Base-by-base conservation (phyloP, 2,113 vertebrate species). In the Zapus hudsonius region DNA sequence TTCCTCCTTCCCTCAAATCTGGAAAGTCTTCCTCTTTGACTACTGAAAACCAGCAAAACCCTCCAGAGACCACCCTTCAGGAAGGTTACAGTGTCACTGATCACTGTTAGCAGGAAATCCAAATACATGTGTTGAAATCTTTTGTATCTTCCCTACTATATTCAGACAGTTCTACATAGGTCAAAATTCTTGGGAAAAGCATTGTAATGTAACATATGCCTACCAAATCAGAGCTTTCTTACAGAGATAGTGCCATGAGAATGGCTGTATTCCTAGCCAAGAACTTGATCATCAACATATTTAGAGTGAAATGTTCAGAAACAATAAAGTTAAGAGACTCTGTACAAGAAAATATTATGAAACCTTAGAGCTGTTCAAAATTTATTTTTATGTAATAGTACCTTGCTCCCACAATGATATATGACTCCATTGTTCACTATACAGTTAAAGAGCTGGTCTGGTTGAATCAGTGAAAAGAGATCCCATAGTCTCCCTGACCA, bases 351-450 rank as follows among this genome's bases (percentile, higher is more conserved):
- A 87, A 59, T 27, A 17, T 31, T 61, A 66, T 44, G 42, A 47
- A 67, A 55, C 40, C 40, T 84, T 27, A 75, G 40, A 82, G 10
- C n/a, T 70, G 22, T 85, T 88, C 10, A 38, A 73, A 72, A 20
- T 22, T 87, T 38, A 80, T 74, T 88, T 73, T 84, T 93, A 84
- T 92, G 36, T 31, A 63, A 40, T 36, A 33, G 52, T 66, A 36
- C 12, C 31, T 57, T 67, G 31, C 2, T 9, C 31, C 0, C 5
- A 52, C n/a, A 22, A 64, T 85, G 55, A 78, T 27, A 52, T 59
- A 47, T 72, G 42, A 20, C 40, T 52, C 12, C 59, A 42, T 88
- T 93, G 82, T 55, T 57, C 19, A 67, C 70, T 73, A 33, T 16
- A 27, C 74, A 76, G 90, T 92, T 20, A 11, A 61, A 91, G 75